phyloP scores from a whole-genome alignment of 2,797 vertebrate species.

The Chaetophractus vellerosus region DNA sequence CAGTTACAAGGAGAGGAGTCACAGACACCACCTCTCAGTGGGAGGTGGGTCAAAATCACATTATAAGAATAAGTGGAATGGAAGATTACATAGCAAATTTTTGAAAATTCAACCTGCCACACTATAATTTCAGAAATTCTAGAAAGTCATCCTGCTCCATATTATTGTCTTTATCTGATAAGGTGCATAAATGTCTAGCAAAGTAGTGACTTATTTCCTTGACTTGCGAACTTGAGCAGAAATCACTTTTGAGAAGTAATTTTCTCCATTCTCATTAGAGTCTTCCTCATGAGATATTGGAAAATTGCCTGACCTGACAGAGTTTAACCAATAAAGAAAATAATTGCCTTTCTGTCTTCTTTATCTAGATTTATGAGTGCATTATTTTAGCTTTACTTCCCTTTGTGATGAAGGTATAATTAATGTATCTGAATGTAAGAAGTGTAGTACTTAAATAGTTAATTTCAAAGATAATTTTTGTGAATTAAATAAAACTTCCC shows the following conservation, averaged over 20 bases:
- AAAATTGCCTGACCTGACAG: background rate
- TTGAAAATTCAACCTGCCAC: background rate
- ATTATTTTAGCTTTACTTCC: background rate
- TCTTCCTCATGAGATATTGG: background rate
- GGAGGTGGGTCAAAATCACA: background rate
- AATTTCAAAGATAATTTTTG: background rate
- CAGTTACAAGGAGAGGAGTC: background rate
- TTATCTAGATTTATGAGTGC: background rate
- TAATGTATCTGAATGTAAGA: background rate
- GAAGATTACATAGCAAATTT: background rate
- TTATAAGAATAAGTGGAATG: background rate
- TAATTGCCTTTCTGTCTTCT: background rate
- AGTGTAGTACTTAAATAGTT: background rate
- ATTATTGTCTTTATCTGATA: background rate
- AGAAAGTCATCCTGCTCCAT: background rate
- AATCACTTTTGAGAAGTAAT: background rate
- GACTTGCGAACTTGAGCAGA: background rate
- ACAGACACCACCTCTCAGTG: background rate
- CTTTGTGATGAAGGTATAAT: background rate
- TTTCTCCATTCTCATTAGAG: background rate
- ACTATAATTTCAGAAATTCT: background rate
- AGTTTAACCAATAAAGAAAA: background rate
- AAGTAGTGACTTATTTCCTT: background rate
- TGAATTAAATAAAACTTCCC: background rate
- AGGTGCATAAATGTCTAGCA: background rate